These are phyloP conservation scores for Heteromormyrus szaboi DNA, from an alignment of 2,797 vertebrate species.

Conservation along the genomic window DNA sequence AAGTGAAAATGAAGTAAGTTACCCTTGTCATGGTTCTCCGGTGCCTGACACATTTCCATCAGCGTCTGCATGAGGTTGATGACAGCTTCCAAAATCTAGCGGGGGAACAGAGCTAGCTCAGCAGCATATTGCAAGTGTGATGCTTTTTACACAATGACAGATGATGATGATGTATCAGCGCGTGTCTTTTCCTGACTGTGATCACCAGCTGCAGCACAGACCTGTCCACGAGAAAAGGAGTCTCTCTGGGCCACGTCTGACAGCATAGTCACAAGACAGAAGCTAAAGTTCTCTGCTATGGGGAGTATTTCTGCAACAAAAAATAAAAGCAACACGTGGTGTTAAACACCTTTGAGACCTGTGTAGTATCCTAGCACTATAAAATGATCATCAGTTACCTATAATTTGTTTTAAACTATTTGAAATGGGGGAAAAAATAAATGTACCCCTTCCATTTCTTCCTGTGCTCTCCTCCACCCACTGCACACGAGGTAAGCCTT, in stretches of 20 bases:
- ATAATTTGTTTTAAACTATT: neutral
- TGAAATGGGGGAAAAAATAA: neutral
- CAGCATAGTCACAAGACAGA: constrained; percentile 83
- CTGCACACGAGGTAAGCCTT: constrained; percentile 84
- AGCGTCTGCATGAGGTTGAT: constrained; percentile 84
- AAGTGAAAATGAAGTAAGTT: neutral
- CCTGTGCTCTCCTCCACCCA: constrained; percentile 95
- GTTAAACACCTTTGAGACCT: neutral
- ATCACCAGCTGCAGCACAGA: constrained; percentile 39
- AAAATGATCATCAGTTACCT: neutral
- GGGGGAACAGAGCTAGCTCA: constrained; percentile 12
- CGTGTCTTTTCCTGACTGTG: neutral
- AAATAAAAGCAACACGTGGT: neutral
- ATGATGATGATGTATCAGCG: neutral
- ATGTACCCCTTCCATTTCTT: constrained; percentile 77
- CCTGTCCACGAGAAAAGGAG: constrained; percentile 74
- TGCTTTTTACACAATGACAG: neutral
- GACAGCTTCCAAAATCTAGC: constrained; percentile 80
- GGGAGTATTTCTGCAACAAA: constrained; percentile 74
- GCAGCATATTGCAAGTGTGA: neutral
- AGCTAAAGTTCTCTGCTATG: constrained; percentile 91
- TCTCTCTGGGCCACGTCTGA: constrained; percentile 89
- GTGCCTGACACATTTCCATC: constrained; percentile 77
- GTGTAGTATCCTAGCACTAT: neutral
- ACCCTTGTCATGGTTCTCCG: constrained; percentile 88